Evolutionary conservation across 2,113 vertebrate species (phyloP).

Genomic region (Cichladusa arquata): DNA sequence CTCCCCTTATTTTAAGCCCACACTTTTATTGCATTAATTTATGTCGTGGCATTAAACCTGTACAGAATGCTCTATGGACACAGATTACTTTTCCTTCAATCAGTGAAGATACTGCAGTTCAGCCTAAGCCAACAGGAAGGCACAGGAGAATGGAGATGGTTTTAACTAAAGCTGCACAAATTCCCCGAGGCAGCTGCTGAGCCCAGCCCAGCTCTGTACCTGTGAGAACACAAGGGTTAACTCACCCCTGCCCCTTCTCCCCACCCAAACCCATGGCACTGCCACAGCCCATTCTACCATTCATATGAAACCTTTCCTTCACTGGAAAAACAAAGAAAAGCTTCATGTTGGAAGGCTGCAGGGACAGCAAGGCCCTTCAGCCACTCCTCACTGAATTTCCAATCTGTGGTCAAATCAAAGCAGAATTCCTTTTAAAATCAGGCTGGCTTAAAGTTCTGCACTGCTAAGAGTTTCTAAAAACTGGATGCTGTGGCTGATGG

Average conservation of each 20-base stretch:
- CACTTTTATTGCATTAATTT: neutral
- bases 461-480: neutral
- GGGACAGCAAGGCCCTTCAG: neutral
- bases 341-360: neutral
- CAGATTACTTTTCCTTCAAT: neutral
- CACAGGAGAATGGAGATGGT: no score
- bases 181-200: neutral
- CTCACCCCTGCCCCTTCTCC: neutral
- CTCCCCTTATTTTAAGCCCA: neutral
- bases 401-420: neutral
- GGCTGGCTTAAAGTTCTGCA: neutral
- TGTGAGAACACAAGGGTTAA: accelerated
- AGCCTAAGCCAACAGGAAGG: neutral
- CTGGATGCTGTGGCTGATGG: neutral
- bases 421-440: neutral
- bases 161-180: neutral
- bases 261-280: neutral
- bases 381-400: neutral
- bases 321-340: neutral
- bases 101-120: neutral
- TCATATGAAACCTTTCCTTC: neutral
- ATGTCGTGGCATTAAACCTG: neutral
- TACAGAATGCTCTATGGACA: neutral
- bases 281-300: neutral
- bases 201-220: neutral